Conservation (phyloP, 2,888 invertebrate genomes). For the Oscheius sp. region DNA sequence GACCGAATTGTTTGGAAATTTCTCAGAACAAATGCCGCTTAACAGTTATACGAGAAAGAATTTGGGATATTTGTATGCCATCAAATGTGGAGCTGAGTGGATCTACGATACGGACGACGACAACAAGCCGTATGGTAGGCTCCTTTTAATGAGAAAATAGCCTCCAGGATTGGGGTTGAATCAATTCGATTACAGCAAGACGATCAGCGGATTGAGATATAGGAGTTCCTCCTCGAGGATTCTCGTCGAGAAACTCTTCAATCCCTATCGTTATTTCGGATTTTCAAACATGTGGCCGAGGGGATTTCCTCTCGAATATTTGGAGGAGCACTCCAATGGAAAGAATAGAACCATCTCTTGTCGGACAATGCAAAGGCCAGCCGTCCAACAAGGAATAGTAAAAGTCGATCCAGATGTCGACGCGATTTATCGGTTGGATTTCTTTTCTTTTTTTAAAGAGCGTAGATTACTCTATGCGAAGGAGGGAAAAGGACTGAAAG, state of each 20-base stretch:
- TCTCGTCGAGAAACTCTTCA: slow-evolving; percentile 35
- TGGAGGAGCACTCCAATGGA: slow-evolving; percentile 39
- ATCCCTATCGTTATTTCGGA: slow-evolving; percentile 49
- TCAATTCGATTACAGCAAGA: slow-evolving; percentile 37
- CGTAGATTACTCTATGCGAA: too few relatives aligned
- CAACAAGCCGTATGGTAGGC: slow-evolving; percentile 26
- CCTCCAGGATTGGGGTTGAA: slow-evolving; percentile 36
- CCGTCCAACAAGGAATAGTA: slow-evolving; percentile 51
- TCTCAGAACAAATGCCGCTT: slow-evolving; percentile 4
- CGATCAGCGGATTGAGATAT: slow-evolving; percentile 34
- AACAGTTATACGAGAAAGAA: slow-evolving; percentile 29
- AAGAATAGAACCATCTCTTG: slow-evolving; percentile 32
- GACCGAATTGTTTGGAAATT: not conserved
- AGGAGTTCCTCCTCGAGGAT: not conserved
- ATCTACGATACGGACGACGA: slow-evolving; percentile 40
- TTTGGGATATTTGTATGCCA: slow-evolving; percentile 35
- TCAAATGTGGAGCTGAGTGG: slow-evolving; percentile 32
- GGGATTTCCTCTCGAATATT: slow-evolving; percentile 46
- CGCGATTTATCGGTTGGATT: slow-evolving; percentile 36
- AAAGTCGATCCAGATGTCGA: slow-evolving; percentile 45
- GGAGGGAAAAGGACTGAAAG: slow-evolving; percentile 43
- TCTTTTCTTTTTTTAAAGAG: not conserved
- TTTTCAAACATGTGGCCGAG: slow-evolving; percentile 44
- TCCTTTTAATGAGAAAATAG: not conserved
- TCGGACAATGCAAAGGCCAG: slow-evolving; percentile 32